These are phyloP conservation scores for Rhinichthys klamathensis DNA, from an alignment of 2,113 vertebrate species.

Conservation along the genomic window DNA sequence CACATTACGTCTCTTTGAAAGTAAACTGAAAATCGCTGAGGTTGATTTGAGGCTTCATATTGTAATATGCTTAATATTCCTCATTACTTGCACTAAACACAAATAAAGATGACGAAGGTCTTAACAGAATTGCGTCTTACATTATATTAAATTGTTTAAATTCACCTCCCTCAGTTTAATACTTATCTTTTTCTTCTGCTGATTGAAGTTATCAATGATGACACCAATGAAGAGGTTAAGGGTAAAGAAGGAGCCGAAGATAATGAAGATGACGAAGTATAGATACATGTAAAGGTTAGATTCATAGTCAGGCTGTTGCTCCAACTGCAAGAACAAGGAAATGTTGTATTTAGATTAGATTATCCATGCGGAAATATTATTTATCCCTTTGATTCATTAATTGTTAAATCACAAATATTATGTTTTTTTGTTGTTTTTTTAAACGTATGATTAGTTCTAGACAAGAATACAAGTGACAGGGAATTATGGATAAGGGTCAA, in stretches of 20 bases:
- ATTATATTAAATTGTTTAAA: background rate
- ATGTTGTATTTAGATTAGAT: background rate
- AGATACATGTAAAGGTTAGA: slow-evolving; percentile 92
- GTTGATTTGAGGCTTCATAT: background rate
- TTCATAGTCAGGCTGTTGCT: slow-evolving; percentile 87
- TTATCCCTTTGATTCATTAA: background rate
- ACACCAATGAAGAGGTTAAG: slow-evolving; percentile 98
- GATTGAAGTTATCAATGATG: slow-evolving; percentile 99
- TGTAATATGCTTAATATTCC: background rate
- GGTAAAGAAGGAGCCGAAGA: slow-evolving; percentile 98
- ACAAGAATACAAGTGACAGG: background rate
- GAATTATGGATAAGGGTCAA: background rate
- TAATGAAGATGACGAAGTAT: slow-evolving; percentile 98
- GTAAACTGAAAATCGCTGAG: background rate
- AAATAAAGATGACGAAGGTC: too few relatives aligned
- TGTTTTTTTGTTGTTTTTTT: too few relatives aligned
- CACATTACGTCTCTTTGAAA: background rate
- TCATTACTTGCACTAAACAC: background rate
- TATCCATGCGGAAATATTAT: background rate
- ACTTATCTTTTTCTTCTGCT: slow-evolving; percentile 99
- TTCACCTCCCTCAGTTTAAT: slow-evolving; percentile 42
- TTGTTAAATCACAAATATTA: background rate
- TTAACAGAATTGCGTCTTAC: too few relatives aligned
- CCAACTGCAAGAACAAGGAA: slow-evolving; percentile 67
- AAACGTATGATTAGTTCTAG: background rate